phyloP scores from a whole-genome alignment of 2,888 invertebrate genomes.

The Agonopterix subpropinquella region DNA sequence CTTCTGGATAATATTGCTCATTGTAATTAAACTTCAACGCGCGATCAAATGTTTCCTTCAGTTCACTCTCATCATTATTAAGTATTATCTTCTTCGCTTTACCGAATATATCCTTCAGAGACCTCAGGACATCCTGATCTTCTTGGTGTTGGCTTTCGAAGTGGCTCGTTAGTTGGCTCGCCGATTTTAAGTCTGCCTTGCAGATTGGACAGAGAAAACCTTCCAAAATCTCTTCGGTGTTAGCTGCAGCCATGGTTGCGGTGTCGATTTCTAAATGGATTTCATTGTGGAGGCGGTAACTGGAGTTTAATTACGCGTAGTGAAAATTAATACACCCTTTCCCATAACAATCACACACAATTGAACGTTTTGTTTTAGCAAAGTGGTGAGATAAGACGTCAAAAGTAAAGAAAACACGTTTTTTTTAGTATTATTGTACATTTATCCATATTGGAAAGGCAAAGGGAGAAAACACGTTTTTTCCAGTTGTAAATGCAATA shows the following conservation, averaged over 20 bases:
- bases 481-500: not conserved
- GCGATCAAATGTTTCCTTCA: conserved; percentile 75
- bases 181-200: conserved; percentile 90
- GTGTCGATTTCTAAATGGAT: conserved; percentile 16
- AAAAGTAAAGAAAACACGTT: not conserved
- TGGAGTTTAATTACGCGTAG: conserved; percentile 11
- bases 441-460: too few species aligned
- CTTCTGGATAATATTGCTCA: conserved; percentile 42
- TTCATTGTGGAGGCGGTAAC: conserved; percentile 10
- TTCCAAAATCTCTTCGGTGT: conserved; percentile 83
- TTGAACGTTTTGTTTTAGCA: conserved; percentile 1
- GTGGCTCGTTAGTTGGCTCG: conserved; percentile 88
- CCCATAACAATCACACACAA: conserved; percentile 8
- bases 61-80: conserved; percentile 79
- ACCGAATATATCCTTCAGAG: conserved; percentile 88
- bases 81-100: conserved; percentile 94
- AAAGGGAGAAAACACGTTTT: not conserved
- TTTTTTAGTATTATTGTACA: too few species aligned
- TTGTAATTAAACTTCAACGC: conserved; percentile 61
- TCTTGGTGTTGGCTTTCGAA: conserved; percentile 93
- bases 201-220: conserved; percentile 98
- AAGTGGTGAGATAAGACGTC: not conserved
- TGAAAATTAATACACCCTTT: conserved; percentile 13
- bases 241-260: conserved; percentile 52
- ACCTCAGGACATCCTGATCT: conserved; percentile 88